phyloP scores from a whole-genome alignment of 2,888 invertebrate species.

The Erpobdella octoculata region DNA sequence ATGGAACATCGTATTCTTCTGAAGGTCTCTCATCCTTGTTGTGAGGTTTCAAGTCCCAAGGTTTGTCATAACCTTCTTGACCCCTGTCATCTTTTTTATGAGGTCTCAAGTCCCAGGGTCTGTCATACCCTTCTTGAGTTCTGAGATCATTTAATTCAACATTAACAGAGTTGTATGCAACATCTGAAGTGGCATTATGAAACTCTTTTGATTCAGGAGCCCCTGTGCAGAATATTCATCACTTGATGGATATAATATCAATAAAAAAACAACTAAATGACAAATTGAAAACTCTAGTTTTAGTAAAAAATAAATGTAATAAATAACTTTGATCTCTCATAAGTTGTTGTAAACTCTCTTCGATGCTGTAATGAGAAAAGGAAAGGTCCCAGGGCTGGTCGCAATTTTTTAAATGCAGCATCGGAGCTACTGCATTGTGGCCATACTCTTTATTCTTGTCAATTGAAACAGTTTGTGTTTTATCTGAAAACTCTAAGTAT shows the following conservation, averaged over 20 bases:
- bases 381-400: slow-evolving; percentile 40
- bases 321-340: slow-evolving; percentile 3
- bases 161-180: background rate
- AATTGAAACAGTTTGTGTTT: background rate
- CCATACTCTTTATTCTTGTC: background rate
- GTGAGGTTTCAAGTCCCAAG: slow-evolving; percentile 38
- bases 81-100: slow-evolving; percentile 36
- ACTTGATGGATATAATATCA: background rate
- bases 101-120: slow-evolving; percentile 39
- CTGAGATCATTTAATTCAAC: slow-evolving; percentile 30
- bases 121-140: slow-evolving; percentile 38
- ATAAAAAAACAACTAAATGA: background rate
- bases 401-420: slow-evolving; percentile 29
- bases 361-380: slow-evolving; percentile 42
- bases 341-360: slow-evolving; percentile 41
- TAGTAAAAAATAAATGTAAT: background rate
- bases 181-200: too few relatives aligned
- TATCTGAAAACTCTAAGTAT: background rate
- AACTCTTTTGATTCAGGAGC: background rate
- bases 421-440: background rate
- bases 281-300: background rate
- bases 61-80: slow-evolving; percentile 36
- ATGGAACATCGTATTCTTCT: slow-evolving; percentile 36
- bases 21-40: slow-evolving; percentile 35
- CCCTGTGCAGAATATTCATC: background rate